These are phyloP conservation scores for Cantharis rufa DNA, from an alignment of 2,888 invertebrate species.

Conservation along the genomic window DNA sequence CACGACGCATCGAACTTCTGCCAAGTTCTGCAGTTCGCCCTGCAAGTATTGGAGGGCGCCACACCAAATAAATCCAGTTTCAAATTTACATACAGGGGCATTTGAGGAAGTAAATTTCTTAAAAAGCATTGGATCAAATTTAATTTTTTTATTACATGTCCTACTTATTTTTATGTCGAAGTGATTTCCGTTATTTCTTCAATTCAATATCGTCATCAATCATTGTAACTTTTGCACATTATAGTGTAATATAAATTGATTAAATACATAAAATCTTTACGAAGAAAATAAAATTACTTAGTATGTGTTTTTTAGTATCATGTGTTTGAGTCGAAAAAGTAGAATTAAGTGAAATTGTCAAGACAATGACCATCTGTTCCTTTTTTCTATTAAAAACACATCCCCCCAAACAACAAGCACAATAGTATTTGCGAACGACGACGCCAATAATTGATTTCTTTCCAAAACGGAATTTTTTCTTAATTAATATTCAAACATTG, in stretches of 20 bases:
- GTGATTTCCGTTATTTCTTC: not conserved
- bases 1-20: not conserved
- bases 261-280: not conserved
- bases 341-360: not conserved
- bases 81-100: too few relatives aligned
- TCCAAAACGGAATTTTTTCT: not conserved
- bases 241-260: not conserved
- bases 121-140: too few relatives aligned
- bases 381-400: not conserved
- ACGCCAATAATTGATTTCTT: not conserved
- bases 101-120: too few relatives aligned
- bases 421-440: not conserved
- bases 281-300: not conserved
- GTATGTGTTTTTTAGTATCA: slow-evolving; percentile 2
- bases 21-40: not conserved
- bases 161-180: not conserved
- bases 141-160: not conserved
- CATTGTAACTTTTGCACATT: not conserved
- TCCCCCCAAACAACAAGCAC: not conserved
- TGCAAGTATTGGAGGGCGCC: not conserved
- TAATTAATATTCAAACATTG: not conserved
- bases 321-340: not conserved
- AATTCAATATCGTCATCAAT: not conserved
- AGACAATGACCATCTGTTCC: not conserved
- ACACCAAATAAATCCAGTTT: not conserved